Conservation (phyloP, 2,797 vertebrate genomes). For the Enteromius treurensis region DNA sequence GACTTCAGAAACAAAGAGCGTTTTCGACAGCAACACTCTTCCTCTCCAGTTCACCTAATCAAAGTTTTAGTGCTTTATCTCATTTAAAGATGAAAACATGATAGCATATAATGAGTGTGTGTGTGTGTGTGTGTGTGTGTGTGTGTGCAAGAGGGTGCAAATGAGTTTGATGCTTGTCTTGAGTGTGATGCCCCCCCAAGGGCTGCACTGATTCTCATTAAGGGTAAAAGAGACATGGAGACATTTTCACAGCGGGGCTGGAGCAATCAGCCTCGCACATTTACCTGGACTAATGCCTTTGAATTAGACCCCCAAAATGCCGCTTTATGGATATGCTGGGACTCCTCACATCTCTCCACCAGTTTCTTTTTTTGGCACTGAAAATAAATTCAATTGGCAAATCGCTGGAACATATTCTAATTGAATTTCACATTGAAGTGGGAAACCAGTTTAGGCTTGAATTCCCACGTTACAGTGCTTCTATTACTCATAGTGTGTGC, state of each 20-base stretch:
- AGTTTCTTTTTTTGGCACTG: slow-evolving; percentile 46
- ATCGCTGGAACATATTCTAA: slow-evolving; percentile 62
- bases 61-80: slow-evolving; percentile 32
- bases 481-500: slow-evolving; percentile 14
- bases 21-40: slow-evolving; percentile 42
- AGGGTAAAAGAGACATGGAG: slow-evolving; percentile 47
- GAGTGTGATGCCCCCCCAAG: slow-evolving; percentile 32
- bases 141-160: background rate
- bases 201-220: slow-evolving; percentile 54
- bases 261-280: slow-evolving; percentile 47
- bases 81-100: slow-evolving; percentile 25
- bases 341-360: slow-evolving; percentile 45
- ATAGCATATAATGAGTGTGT: background rate
- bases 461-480: slow-evolving; percentile 43
- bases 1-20: slow-evolving; percentile 39
- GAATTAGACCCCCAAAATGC: slow-evolving; percentile 56
- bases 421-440: slow-evolving; percentile 60
- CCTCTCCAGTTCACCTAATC: slow-evolving; percentile 42
- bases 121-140: background rate
- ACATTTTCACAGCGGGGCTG: slow-evolving; percentile 50
- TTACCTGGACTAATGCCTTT: slow-evolving; percentile 55
- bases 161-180: slow-evolving; percentile 34
- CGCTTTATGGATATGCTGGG: slow-evolving; percentile 44
- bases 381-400: slow-evolving; percentile 61
- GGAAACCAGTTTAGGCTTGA: slow-evolving; percentile 56